These are phyloP conservation scores for Clivina fossor DNA, from an alignment of 2,888 invertebrate species.

Conservation along the genomic window DNA sequence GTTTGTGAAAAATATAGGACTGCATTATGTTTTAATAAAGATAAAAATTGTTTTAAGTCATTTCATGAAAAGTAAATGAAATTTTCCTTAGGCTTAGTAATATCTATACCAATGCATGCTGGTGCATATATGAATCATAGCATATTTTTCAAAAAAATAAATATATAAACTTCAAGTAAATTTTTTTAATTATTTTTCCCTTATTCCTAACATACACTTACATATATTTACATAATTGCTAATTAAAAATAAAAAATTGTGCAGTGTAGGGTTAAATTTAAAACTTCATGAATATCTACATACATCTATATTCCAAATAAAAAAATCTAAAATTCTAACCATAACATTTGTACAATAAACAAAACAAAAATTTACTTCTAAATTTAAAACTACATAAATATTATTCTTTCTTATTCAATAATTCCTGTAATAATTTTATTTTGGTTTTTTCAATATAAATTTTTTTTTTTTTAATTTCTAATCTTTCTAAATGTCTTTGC, in stretches of 20 bases:
- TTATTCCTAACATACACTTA: neutral
- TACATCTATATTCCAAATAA: no score
- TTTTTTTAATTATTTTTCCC: neutral
- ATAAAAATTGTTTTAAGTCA: neutral
- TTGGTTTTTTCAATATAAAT: no score
- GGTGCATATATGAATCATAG: neutral
- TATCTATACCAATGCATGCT: neutral
- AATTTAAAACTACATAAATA: no score
- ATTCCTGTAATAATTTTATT: no score
- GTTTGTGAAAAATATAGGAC: neutral
- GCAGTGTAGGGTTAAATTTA: neutral
- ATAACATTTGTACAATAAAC: no score
- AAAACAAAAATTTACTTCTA: no score
- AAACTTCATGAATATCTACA: no score
- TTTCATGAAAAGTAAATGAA: neutral
- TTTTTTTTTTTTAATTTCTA: no score
- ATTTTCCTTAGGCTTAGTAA: neutral
- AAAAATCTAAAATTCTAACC: no score
- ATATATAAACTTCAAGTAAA: neutral
- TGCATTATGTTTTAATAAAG: neutral
- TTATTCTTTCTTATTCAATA: no score
- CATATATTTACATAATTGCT: neutral
- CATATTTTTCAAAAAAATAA: neutral
- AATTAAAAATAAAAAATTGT: neutral
- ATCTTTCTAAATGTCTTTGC: no score